Percentiles rank a stretch among this genome's conserved stretches.
phyloP scores from a whole-genome alignment of 2,888 invertebrate genomes.

The Megaustenia siamemsis region DNA sequence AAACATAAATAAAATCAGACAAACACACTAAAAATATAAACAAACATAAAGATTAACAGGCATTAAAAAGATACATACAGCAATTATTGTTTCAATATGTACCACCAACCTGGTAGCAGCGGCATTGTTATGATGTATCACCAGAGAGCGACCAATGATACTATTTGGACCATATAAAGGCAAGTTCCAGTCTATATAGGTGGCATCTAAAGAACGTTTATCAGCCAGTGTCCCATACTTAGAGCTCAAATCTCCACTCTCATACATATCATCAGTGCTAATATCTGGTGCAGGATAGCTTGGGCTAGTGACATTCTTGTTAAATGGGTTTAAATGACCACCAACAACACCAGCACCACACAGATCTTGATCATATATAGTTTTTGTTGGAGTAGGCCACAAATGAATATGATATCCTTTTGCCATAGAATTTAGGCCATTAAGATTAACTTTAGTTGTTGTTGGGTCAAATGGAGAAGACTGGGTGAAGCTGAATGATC shows the following conservation, averaged over 20 bases:
- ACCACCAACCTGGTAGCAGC: conserved; percentile 33
- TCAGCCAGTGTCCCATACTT: conserved; percentile 90
- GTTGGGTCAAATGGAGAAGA: conserved; percentile 88
- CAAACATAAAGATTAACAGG: not conserved
- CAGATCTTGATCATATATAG: conserved; percentile 63
- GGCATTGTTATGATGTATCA: conserved; percentile 84
- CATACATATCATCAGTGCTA: conserved; percentile 93
- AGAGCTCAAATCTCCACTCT: conserved; percentile 92
- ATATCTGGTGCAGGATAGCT: conserved; percentile 78
- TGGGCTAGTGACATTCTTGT: conserved; percentile 80
- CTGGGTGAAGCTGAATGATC: conserved; percentile 88
- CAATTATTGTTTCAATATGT: not conserved
- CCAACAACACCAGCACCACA: conserved; percentile 84
- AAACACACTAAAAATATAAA: not conserved
- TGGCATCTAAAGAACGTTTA: conserved; percentile 80
- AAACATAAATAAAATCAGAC: not conserved
- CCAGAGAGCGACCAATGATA: conserved; percentile 89
- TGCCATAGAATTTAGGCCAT: conserved; percentile 76
- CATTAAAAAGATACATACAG: not conserved
- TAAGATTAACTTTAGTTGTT: conserved; percentile 82
- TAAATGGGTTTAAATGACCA: conserved; percentile 88
- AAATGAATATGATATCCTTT: conserved; percentile 81
- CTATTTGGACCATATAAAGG: conserved; percentile 90
- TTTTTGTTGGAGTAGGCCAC: conserved; percentile 79
- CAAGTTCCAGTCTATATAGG: conserved; percentile 89